phyloP scores from a whole-genome alignment of 2,888 invertebrate species.

The Salticus scenicus region DNA sequence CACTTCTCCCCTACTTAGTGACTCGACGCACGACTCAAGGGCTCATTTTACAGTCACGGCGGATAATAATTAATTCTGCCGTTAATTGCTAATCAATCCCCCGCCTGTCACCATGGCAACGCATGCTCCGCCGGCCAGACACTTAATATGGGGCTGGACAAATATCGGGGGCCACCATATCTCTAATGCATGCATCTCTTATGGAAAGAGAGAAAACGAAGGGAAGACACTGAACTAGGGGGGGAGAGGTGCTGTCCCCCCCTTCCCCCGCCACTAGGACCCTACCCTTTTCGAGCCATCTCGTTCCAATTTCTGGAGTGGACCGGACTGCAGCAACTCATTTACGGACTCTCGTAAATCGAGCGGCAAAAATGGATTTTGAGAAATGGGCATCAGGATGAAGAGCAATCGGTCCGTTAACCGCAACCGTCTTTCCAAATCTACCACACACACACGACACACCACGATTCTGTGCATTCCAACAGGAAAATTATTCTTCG shows the following conservation, averaged over 20 bases:
- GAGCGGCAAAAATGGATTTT: conserved; percentile 29
- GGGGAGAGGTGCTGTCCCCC: neutral
- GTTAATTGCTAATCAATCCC: conserved; percentile 72
- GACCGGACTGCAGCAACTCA: conserved; percentile 41
- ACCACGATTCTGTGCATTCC: too few relatives aligned
- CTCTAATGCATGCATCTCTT: conserved; percentile 48
- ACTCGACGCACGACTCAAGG: conserved; percentile 69
- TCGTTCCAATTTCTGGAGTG: conserved; percentile 32
- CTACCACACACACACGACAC: neutral
- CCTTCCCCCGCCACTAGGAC: too few relatives aligned
- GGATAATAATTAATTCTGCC: conserved; percentile 72
- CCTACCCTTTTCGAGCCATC: neutral
- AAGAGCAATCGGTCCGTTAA: conserved; percentile 28
- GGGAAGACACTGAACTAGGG: too few relatives aligned
- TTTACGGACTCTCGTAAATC: conserved; percentile 52
- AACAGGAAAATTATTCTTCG: neutral
- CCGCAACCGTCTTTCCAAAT: conserved; percentile 36
- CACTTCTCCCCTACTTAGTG: conserved; percentile 53
- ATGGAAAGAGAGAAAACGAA: conserved; percentile 9
- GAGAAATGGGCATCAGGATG: conserved; percentile 31
- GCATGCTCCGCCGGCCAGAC: conserved; percentile 18
- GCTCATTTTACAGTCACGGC: conserved; percentile 71
- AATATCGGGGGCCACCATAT: conserved; percentile 28
- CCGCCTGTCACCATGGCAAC: conserved; percentile 61
- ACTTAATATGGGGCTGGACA: conserved; percentile 60